Conservation (phyloP, 2,113 vertebrate genomes). For the Gallinago paraguaiae region DNA sequence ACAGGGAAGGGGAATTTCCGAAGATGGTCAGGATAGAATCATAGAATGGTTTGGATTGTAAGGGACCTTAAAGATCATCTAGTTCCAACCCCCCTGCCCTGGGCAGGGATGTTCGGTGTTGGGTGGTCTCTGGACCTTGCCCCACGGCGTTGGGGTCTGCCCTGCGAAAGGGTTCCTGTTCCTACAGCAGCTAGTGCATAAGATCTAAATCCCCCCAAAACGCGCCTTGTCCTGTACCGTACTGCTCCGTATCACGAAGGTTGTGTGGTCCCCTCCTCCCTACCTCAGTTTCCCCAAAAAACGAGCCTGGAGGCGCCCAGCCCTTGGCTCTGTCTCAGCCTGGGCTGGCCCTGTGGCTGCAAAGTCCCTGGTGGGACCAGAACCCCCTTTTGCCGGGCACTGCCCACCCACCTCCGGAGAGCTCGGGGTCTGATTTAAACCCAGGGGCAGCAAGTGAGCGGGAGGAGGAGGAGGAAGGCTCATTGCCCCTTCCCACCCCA, state of each 20-base stretch:
- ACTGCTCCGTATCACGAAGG: fast-evolving
- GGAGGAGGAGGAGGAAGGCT: background rate
- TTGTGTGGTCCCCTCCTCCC: fast-evolving
- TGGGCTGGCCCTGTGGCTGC: background rate
- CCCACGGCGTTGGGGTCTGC: fast-evolving
- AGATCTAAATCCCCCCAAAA: background rate
- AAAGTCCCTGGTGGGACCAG: background rate
- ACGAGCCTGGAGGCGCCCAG: background rate
- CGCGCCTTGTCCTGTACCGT: fast-evolving
- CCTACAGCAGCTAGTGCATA: fast-evolving
- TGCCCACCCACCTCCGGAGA: background rate
- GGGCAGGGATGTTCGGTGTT: background rate
- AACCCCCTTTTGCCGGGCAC: background rate
- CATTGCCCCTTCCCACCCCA: fast-evolving
- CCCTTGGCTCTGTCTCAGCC: background rate
- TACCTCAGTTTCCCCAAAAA: background rate
- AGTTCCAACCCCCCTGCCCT: too few relatives aligned
- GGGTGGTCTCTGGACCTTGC: background rate
- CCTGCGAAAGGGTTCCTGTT: fast-evolving
- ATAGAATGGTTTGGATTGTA: too few relatives aligned
- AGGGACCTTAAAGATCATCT: too few relatives aligned
- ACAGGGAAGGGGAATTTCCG: background rate
- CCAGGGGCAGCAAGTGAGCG: fast-evolving
- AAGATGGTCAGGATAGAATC: background rate
- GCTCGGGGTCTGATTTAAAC: background rate